Base-by-base conservation (phyloP, 92 coral and sea anemone species). In the Micromussa lordhowensis region DNA sequence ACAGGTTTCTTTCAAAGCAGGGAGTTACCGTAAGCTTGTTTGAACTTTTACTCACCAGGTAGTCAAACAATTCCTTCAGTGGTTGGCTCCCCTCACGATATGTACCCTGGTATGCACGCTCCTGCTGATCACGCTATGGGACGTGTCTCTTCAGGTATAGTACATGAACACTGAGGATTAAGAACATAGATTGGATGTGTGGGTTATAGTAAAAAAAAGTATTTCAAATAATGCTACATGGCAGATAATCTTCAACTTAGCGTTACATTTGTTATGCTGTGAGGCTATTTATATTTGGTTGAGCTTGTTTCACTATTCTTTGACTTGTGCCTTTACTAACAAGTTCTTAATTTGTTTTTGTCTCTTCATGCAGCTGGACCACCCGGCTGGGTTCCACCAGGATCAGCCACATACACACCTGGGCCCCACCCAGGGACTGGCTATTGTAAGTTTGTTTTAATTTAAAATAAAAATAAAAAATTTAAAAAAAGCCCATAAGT, bases 61-160 rank as follows among this genome's bases (percentile, higher is more conserved):
- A 92, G 96, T 63, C 98, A 95, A 59, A 93, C 96, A 11, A 91
- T 95, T 78, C 94, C 95, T 86, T 93, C 96, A 70, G 96, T 93
- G 13, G 92, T 91, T 7, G 94, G 91, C 0, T 93, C 96, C 3
- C 90, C 94, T 13, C 96, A 91, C 34, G 94, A 92, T 3, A 84
- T 92, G 86, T 92, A 90, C 64, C 87, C 98, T 22, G 93, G 75
- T 34, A 89, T 93, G 81, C 93, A 93, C 61, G 74, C 90, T 3
- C 84, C 90, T 28, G 90, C 78, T 6, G 96, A 95, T 35, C 89
- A 92, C 51, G 85, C 81, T 13, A 89, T 93, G 80, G 90, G 92
- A 12, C 96, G 91, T 87, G 96, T 86, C 81, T 24, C 91, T 18
- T 88, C 93, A 86, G 92, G 96, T 96, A 57, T 72, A 24, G 58